Base-by-base conservation (phyloP, 2,797 vertebrate species). In the Acanthurus tractus region DNA sequence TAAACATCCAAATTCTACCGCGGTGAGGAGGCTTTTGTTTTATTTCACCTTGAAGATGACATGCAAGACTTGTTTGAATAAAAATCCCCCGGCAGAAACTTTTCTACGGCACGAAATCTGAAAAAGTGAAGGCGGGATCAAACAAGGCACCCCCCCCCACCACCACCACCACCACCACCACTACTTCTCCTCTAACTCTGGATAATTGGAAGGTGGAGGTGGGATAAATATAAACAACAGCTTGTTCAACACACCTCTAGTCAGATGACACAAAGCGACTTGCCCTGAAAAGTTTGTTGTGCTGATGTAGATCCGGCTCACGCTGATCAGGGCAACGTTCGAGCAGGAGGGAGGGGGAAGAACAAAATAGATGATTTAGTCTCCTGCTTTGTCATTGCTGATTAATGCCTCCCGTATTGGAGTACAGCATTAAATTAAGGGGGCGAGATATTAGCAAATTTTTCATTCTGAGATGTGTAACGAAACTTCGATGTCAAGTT, bases 41-140 rank as follows among this genome's bases (percentile, higher is more conserved):
- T 50, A 64, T n/a, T 78, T 86, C 69, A 78, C 72, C 76, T 85
- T 85, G 73, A 89, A 85, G 70, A 74, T 66, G 74, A 88, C 69
- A 81, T 71, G 74, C 44, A 58, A 75, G 52, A 58, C 53, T 74
- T 63, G 56, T 81, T 77, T 73, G 71, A 70, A 78, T 78, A 45
- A 88, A 34, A 77, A 50, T 70, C 74, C 62, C 59, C 34, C 42
- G 71, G 76, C 70, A 49, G 42, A 73, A 58, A 78, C 59, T 67
- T 86, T 86, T 82, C 65, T 69, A 48, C 11, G 72, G 74, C 58
- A 73, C 45, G 17, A 81, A 82, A 88, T 79, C 63, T 63, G 20
- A 79, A 83, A 83, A 90, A 75, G 61, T 22, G 50, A 78, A 70
- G 57, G 67, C 67, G 65, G 55, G 70, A 82, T 81, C 61, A 85